Percentiles rank a stretch among this genome's conserved stretches.
Conservation (phyloP, 2,797 vertebrate species). For the Arrhamphus sclerolepis region DNA sequence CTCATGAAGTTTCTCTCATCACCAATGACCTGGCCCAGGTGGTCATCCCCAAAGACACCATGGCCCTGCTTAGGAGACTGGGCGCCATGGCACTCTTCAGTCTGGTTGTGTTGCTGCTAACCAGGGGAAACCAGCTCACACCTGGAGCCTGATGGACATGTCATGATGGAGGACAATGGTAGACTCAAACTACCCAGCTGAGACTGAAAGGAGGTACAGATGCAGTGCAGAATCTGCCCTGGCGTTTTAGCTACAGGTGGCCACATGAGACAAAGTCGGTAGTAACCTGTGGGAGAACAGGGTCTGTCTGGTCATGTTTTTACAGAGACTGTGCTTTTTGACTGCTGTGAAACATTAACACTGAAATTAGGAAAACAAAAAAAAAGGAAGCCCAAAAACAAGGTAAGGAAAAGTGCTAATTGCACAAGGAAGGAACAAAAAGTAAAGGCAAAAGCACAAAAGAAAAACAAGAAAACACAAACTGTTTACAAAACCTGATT, state of each 20-base stretch:
- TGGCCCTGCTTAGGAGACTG: slow-evolving; percentile 88
- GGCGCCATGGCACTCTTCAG: slow-evolving; percentile 81
- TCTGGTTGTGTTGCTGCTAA: slow-evolving; percentile 82
- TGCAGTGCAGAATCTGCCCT: slow-evolving; percentile 21
- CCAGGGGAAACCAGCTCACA: slow-evolving; percentile 75
- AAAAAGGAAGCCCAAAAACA: slow-evolving; percentile 14
- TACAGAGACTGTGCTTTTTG: slow-evolving; percentile 30
- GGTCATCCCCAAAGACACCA: slow-evolving; percentile 92
- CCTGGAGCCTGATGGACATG: slow-evolving; percentile 56
- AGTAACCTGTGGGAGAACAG: neutral
- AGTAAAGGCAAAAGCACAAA: slow-evolving; percentile 7
- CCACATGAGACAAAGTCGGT: neutral
- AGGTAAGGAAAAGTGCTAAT: slow-evolving; percentile 24
- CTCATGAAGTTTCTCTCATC: slow-evolving; percentile 96
- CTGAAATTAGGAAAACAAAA: slow-evolving; percentile 50
- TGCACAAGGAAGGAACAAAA: slow-evolving; percentile 1
- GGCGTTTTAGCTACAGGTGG: slow-evolving; percentile 9
- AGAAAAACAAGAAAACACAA: slow-evolving; percentile 6
- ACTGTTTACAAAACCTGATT: slow-evolving; percentile 53
- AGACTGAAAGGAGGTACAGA: slow-evolving; percentile 15
- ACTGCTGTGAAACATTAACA: slow-evolving; percentile 67
- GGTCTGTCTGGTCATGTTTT: slow-evolving; percentile 13
- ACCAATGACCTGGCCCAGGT: slow-evolving; percentile 96
- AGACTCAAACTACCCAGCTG: neutral
- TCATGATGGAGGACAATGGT: neutral